A percentile compares a stretch with the other conserved stretches of the same genome.
These are phyloP conservation scores for Patiria miniata DNA, from an alignment of 35 echinoderm and acorn worm genomes.

Conservation along the genomic window DNA sequence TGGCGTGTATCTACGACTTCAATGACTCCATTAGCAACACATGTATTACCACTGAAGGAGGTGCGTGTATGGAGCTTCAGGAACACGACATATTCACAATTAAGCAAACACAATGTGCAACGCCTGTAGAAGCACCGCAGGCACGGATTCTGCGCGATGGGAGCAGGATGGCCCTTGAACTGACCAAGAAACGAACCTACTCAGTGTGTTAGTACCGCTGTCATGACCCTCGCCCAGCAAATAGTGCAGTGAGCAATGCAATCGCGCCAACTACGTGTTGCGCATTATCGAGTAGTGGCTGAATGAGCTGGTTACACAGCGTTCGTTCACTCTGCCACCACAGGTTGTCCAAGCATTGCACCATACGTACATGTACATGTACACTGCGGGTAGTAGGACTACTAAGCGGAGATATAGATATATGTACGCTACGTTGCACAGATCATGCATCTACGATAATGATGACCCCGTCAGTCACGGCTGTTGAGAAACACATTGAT, in stretches of 20 bases:
- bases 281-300: neutral
- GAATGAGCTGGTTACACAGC: neutral
- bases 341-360: neutral
- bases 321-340: neutral
- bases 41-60: neutral
- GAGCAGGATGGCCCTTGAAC: neutral
- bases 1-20: neutral
- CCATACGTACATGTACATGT: too few species aligned
- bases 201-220: neutral
- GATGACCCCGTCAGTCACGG: too few species aligned
- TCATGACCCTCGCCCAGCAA: too few species aligned
- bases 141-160: neutral
- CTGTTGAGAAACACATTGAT: too few species aligned
- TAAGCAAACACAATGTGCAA: too few species aligned
- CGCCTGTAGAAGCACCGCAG: too few species aligned
- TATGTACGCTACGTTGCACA: neutral
- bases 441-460: neutral
- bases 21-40: slow-evolving; percentile 19
- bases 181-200: neutral
- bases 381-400: too few species aligned
- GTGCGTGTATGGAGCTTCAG: neutral
- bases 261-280: neutral
- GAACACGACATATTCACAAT: neutral
- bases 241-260: neutral
- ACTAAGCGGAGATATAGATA: too few species aligned